These are phyloP conservation scores for Charina bottae DNA, from an alignment of 2,113 vertebrate species.

Conservation along the genomic window DNA sequence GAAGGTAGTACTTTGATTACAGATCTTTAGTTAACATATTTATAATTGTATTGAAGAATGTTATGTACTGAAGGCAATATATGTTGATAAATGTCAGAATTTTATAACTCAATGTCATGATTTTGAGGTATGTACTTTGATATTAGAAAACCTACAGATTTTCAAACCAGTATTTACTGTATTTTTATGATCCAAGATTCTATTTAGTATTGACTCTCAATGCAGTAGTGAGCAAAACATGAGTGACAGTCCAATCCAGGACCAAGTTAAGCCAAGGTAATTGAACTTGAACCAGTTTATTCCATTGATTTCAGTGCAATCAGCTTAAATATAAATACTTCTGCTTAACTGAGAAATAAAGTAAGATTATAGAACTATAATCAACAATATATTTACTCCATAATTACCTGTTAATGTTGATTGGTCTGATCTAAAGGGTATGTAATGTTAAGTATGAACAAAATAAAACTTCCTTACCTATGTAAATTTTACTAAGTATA, in stretches of 20 bases:
- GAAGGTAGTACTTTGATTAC: background rate
- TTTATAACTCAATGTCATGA: background rate
- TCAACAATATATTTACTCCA: background rate
- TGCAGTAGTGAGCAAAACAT: conserved; percentile 13
- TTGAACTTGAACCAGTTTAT: conserved; percentile 29
- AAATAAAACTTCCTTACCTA: background rate
- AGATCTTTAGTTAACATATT: background rate
- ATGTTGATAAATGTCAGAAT: background rate
- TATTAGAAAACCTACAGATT: background rate
- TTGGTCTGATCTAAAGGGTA: background rate
- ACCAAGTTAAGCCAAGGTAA: conserved; percentile 21
- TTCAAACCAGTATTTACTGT: background rate
- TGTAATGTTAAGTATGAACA: background rate
- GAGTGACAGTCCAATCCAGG: conserved; percentile 35
- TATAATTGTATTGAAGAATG: background rate
- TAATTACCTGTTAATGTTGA: background rate
- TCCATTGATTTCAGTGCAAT: conserved; percentile 25
- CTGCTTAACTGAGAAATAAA: conserved; percentile 13
- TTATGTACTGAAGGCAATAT: background rate
- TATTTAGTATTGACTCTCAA: conserved; percentile 15
- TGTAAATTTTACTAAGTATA: background rate
- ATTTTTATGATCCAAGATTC: conserved; percentile 6
- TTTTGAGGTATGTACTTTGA: background rate
- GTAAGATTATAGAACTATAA: background rate
- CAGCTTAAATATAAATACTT: conserved; percentile 18